Evolutionary conservation across 2,797 vertebrate genomes (phyloP), one percentile per base, ranked within the genome.

Genomic region (Fistularia tabacaria): DNA sequence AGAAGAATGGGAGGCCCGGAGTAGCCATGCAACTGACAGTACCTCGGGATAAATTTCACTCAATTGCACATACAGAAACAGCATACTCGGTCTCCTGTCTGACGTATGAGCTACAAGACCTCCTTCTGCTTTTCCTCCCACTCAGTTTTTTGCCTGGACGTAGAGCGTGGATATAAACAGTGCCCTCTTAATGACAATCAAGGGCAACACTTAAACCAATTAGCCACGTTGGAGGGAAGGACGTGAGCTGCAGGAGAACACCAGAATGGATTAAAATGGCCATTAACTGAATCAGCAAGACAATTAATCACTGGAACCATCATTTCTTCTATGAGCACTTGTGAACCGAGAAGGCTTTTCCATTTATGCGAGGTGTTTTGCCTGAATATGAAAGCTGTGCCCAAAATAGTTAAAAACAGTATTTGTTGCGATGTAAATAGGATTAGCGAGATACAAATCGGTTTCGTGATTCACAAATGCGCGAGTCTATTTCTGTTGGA

Each of bases 401-500:
- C 40, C 46, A 60, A 74, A 77, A 83, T 69, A 70, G 50, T 60
- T 63, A 25, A 62, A 73, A 40, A 59, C 69, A 75, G 74, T 47
- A 71, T 59, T 66, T 57, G 54, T 45, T 40, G 55, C 57, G 64
- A 70, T 73, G 65, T 55, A 63, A 80, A 72, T 69, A 76, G 56
- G 74, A 83, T 83, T 84, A 87, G 50, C 50, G 46, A 59, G 73
- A 80, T 71, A 63, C 49, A 71, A 77, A 80, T 86, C 51, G 66
- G 54, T 66, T 81, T 79, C 54, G 62, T 54, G 71, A 71, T 71
- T 82, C 64, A 51, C 62, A 85, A 70, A 80, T 70, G 75, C 51
- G 57, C 51, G 10, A 78, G 65, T 73, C 15, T 68, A 64, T 72
- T 74, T 64, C 49, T n/a, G 13, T 38, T 51, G 37, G 49, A 60